Evolutionary conservation across 2,888 invertebrate genomes (phyloP), one percentile per base, ranked within the genome.

Genomic region (Cremastinae sp.): DNA sequence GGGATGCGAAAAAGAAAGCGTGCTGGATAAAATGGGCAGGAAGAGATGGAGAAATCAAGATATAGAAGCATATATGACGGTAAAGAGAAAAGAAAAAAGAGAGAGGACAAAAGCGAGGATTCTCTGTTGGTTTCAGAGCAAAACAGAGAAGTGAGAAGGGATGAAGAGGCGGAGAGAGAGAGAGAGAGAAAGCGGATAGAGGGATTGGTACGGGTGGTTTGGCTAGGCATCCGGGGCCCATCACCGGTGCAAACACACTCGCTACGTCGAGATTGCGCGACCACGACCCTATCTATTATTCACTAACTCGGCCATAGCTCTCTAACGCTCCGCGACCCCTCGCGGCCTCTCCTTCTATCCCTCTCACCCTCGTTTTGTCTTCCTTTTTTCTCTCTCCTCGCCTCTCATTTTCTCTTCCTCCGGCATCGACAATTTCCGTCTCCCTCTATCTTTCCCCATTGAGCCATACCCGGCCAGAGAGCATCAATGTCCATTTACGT

Each of bases 251-350:
- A 89, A 89, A 89, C 89, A 28, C 28, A 89, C 86, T 84, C 85
- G 81, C 83, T 79, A 70, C 82, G 84, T 81, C 83, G 89, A 88
- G 88, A 89, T 89, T 88, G 88, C 88, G 88, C 86, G 86, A 83
- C 86, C 85, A 81, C 88, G 86, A 87, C 85, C 85, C 87, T 82
- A 88, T 89, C 84, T 87, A 89, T 89, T 88, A 89, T 89, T 89
- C 88, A 89, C 82, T 69, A 79, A 78, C 80, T 79, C 75, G 77
- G 58, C 76, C 73, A 74, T 76, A 76, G 80, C 72, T 55, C 18
- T 51, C 74, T 66, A 55, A 45, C 16, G 41, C 68, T 45, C 61
- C 55, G 53, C 43, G 61, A 61, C 49, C 61, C 18, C 58, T 22
- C 53, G n/a, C 53, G 45, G 35, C 39, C 55, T 10, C 51, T 59